Evolutionary conservation across 1,140 invertebrate species (phyloP).

Genomic region (Drosophila nebulosa): DNA sequence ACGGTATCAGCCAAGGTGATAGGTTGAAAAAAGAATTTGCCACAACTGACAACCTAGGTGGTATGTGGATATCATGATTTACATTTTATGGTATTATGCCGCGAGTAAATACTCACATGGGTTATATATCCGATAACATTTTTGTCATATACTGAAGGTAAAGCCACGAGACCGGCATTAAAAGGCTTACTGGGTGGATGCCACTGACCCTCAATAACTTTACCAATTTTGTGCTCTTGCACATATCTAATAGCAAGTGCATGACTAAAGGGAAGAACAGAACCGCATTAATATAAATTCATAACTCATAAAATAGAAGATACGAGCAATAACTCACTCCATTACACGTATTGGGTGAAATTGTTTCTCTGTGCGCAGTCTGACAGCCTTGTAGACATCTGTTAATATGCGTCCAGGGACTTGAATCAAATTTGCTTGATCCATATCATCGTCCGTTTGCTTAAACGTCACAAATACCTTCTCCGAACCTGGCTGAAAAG

Average conservation of each 20-base stretch:
- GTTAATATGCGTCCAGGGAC: slow-evolving; percentile 85
- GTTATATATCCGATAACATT: slow-evolving; percentile 54
- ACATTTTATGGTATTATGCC: background rate
- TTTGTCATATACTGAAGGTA: slow-evolving; percentile 68
- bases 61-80: background rate
- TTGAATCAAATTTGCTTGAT: background rate
- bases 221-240: slow-evolving; percentile 42
- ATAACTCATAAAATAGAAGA: no score
- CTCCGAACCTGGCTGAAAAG: slow-evolving; percentile 83
- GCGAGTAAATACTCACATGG: slow-evolving; percentile 38
- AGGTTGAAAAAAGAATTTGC: slow-evolving; percentile 76
- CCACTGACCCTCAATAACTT: slow-evolving; percentile 58
- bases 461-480: slow-evolving; percentile 85
- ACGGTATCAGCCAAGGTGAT: slow-evolving; percentile 26
- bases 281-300: no score
- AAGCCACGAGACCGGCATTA: slow-evolving; percentile 55
- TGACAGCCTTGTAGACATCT: slow-evolving; percentile 90
- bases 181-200: slow-evolving; percentile 39
- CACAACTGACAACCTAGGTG: slow-evolving; percentile 59
- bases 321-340: no score
- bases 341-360: slow-evolving; percentile 82
- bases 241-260: slow-evolving; percentile 51
- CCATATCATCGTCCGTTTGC: slow-evolving; percentile 38
- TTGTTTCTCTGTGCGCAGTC: slow-evolving; percentile 84
- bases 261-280: slow-evolving; percentile 31